Evolutionary conservation across 2,888 invertebrate genomes (phyloP), one percentile per base, ranked within the genome.

Genomic region (Cactoblastis cactorum): DNA sequence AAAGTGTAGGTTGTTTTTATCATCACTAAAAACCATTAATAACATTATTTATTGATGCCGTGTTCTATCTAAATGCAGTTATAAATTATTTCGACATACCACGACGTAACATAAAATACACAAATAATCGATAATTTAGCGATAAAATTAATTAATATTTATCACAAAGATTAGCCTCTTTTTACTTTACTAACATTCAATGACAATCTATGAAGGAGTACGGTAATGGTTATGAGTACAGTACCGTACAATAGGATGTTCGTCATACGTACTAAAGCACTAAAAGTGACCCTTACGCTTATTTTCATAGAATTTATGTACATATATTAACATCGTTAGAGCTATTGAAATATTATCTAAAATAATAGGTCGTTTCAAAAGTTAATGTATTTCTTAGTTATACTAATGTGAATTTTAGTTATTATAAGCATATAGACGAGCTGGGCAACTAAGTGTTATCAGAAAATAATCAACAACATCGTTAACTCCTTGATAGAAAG

Each of bases 391-490:
- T 6, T 28, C 28, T 6, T 1, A 28, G 3, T 28, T 17, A 37
- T 15, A 35, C 5, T 15, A 37, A 37, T 17, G 37, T 15, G 17
- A 17, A 9, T 37, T 37, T 37, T 17, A 37, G 9, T 35, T 17
- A 15, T 15, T 37, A 11, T 37, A 8, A 17, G 15, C 17, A 37
- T 6, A 11, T 37, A 15, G 17, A 6, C 37, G 33, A n/a, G 15
- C 6, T 37, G 8, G 17, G 11, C 15, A 35, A 17, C 9, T 15
- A 9, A n/a, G n/a, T 15, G 5, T 37, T 37, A 37, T 17, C 17
- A 9, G 9, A 35, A 35, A 35, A 12, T 47, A 47, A 37, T 18
- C 22, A 24, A 37, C 35, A 47, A 47, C 47, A 47, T 47, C 47
- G 35, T 47, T 47, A 47, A 9, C 18, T 35, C 3, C 11, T 14